Conservation (phyloP, 2,113 vertebrate species). For the Pelecanoides urinatrix region DNA sequence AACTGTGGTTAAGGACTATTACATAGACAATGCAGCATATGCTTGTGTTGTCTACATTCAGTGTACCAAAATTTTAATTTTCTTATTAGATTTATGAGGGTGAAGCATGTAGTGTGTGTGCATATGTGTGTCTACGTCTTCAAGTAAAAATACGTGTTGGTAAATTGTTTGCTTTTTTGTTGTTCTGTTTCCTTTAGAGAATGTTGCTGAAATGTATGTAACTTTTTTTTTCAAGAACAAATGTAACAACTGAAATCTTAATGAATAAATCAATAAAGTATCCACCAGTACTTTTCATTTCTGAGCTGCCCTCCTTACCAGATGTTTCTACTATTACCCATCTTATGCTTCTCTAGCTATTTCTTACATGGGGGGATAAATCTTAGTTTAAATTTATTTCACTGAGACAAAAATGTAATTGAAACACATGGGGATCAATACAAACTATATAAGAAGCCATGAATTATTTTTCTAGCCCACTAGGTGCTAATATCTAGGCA, state of each 20-base stretch:
- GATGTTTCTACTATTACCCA: neutral
- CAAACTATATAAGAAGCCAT: constrained; percentile 17
- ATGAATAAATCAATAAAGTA: constrained; percentile 16
- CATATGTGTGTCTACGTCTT: neutral
- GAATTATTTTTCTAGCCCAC: constrained; percentile 31
- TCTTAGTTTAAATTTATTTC: constrained; percentile 60
- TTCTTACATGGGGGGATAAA: constrained; percentile 11
- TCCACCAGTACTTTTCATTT: constrained; percentile 3
- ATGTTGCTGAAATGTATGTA: neutral
- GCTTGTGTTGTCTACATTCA: neutral
- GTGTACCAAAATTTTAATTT: neutral
- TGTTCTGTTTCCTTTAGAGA: neutral
- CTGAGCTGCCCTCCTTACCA: neutral
- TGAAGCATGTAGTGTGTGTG: fast-evolving
- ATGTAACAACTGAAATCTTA: neutral
- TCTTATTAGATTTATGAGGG: neutral
- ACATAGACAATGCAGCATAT: neutral
- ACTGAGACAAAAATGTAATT: constrained; percentile 28
- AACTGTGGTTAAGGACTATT: neutral
- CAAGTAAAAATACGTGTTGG: neutral
- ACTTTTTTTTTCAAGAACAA: neutral
- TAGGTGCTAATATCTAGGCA: constrained; percentile 29
- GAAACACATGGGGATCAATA: constrained; percentile 40
- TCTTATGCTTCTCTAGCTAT: neutral
- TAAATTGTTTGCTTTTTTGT: neutral